Conservation (phyloP, 1,140 invertebrate species). For the Himalopsyche phryganea region DNA sequence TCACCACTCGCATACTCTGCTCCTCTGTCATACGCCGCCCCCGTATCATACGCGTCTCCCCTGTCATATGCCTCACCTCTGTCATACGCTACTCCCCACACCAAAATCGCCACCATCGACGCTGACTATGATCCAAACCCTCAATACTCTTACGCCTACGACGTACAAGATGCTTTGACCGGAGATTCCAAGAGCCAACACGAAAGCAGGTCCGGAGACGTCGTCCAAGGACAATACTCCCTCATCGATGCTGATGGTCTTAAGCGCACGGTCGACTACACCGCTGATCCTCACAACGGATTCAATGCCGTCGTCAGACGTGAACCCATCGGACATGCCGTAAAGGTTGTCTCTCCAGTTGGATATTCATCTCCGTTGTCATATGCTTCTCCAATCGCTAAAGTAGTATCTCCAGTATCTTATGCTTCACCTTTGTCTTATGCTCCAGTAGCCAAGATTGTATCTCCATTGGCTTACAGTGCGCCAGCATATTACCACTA, state of each 20-base stretch:
- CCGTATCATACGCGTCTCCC: constrained; percentile 40
- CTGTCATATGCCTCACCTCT: constrained; percentile 20
- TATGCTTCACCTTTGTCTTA: not conserved
- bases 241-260: constrained; percentile 44
- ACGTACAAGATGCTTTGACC: constrained; percentile 57
- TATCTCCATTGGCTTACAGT: constrained; percentile 36
- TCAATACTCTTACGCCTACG: constrained; percentile 56
- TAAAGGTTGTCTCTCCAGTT: constrained; percentile 26
- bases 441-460: constrained; percentile 35
- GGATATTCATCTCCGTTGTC: constrained; percentile 26
- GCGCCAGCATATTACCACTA: constrained; percentile 33
- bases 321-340: constrained; percentile 30
- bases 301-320: constrained; percentile 46
- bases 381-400: constrained; percentile 21
- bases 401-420: constrained; percentile 5
- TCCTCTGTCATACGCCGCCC: constrained; percentile 34
- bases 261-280: constrained; percentile 44
- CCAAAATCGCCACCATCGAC: constrained; percentile 34
- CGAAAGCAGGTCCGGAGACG: constrained; percentile 38
- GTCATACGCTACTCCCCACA: constrained; percentile 33
- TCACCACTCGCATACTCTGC: constrained; percentile 52
- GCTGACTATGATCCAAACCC: constrained; percentile 56
- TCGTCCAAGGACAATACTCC: constrained; percentile 37
- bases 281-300: constrained; percentile 44
- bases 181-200: constrained; percentile 58